phyloP scores from a whole-genome alignment of 2,113 vertebrate species.

The Rhipidura dahli region DNA sequence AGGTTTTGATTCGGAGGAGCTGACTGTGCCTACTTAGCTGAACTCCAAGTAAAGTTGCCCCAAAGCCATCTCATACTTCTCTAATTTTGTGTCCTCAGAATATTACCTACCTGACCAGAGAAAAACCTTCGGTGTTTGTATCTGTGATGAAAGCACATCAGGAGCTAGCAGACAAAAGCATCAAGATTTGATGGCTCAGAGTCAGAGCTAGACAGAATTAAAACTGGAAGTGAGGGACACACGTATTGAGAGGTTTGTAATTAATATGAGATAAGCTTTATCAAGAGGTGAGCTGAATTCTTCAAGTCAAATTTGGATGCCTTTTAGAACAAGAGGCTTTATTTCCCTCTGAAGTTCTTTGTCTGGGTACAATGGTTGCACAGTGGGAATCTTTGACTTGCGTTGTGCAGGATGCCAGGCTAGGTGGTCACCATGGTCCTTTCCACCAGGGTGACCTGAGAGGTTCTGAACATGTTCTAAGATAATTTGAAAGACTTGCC shows the following conservation, averaged over 20 bases:
- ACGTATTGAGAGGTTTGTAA: neutral
- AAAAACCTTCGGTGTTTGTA: slow-evolving; percentile 6
- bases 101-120: slow-evolving; percentile 19
- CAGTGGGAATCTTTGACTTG: neutral
- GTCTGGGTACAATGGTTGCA: neutral
- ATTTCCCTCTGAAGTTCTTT: neutral
- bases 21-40: slow-evolving; percentile 2
- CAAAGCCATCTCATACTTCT: slow-evolving; percentile 29
- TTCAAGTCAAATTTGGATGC: neutral
- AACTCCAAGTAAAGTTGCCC: neutral
- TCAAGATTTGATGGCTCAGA: neutral
- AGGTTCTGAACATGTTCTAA: neutral
- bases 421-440: neutral
- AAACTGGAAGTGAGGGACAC: slow-evolving; percentile 47
- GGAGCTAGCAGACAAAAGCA: slow-evolving; percentile 12
- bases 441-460: neutral
- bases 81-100: slow-evolving; percentile 8
- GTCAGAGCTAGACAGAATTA: slow-evolving; percentile 15
- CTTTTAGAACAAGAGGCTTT: neutral
- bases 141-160: neutral
- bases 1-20: neutral
- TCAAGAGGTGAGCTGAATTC: neutral
- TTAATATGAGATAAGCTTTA: neutral
- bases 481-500: neutral
- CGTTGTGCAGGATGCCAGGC: neutral